phyloP scores from a whole-genome alignment of 2,888 invertebrate species.

The Campoletis raptor region DNA sequence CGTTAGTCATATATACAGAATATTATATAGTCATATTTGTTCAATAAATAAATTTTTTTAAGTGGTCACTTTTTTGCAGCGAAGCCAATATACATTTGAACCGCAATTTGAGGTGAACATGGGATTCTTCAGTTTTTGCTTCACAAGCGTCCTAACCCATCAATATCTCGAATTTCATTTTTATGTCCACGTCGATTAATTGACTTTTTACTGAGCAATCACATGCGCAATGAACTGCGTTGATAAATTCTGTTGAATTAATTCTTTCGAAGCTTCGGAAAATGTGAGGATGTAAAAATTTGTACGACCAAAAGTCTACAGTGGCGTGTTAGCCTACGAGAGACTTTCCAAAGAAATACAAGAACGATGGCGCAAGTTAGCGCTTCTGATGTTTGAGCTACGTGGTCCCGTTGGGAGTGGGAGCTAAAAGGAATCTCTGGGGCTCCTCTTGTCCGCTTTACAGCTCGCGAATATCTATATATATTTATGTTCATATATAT shows the following conservation, averaged over 20 bases:
- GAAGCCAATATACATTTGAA: neutral
- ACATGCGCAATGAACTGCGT: neutral
- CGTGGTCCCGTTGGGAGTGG: slow-evolving; percentile 71
- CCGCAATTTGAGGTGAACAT: neutral
- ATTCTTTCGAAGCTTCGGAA: slow-evolving; percentile 1
- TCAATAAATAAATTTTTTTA: neutral
- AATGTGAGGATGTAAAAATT: slow-evolving; percentile 23
- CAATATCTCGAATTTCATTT: neutral
- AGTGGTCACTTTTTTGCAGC: neutral
- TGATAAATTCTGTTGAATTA: slow-evolving; percentile 29
- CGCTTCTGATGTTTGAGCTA: slow-evolving; percentile 73
- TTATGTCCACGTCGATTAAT: neutral
- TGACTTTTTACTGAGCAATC: neutral
- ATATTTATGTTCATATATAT: slow-evolving; percentile 33
- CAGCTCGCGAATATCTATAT: slow-evolving; percentile 31
- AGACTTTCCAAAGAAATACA: slow-evolving; percentile 57
- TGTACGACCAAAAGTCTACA: slow-evolving; percentile 18
- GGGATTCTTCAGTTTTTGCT: neutral
- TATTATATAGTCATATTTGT: too few relatives aligned
- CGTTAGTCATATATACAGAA: neutral
- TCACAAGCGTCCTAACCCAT: neutral
- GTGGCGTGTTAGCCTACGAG: slow-evolving; percentile 34
- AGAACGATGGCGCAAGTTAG: slow-evolving; percentile 50
- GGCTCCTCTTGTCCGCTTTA: slow-evolving; percentile 52
- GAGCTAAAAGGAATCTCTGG: slow-evolving; percentile 69